Base-by-base conservation (phyloP, 1,140 invertebrate genomes). In the Brachionus manjavacas region DNA sequence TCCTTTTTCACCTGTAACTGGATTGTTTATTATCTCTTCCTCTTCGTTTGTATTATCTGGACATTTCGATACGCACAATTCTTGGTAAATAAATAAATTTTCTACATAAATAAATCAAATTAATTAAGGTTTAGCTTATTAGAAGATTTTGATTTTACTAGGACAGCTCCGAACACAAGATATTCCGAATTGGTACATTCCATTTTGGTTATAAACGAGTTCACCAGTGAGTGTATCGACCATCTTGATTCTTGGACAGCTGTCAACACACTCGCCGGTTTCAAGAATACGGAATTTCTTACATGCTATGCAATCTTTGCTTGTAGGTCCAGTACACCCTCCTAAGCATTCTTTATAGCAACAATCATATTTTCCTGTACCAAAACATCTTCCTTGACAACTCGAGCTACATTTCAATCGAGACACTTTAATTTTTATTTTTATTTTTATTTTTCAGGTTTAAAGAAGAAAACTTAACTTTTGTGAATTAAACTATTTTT, bases 251-350 rank as follows among this genome's bases (percentile, higher is more conserved):
- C 41, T 81, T 16, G 79, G 79, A 64, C 79, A 81, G 31, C 52
- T 81, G 46, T 81, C 64, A 4, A 81, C 79, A 60, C 79, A 81
- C n/a, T 81, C 79, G 20, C 64, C 64, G 4, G 79, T 81, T 23
- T 81, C 79, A 39, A 64, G 31, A 23, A 81, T 64, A 12, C 31
- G 79, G 39, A 81, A 81, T 20, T 81, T 81, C 35, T 46, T 60
- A 35, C 79, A 81, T 25, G 52, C 79, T 12, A 64, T n/a, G 23
- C 79, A 81, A 60, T 81, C 52, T 64, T 81, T 68, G 12, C 64
- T 60, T 12, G 20, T 39, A 41, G 79, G 79, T 12, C 79, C 79
- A 7, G 39, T n/a, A 16, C 79, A 81, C 3, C 79, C 79, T 43
- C 52, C 79, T 1, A 64, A 7, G 14, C 79, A 81, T 46, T 81